Conservation (phyloP, 2,797 vertebrate species). For the Myotis findleyi region DNA sequence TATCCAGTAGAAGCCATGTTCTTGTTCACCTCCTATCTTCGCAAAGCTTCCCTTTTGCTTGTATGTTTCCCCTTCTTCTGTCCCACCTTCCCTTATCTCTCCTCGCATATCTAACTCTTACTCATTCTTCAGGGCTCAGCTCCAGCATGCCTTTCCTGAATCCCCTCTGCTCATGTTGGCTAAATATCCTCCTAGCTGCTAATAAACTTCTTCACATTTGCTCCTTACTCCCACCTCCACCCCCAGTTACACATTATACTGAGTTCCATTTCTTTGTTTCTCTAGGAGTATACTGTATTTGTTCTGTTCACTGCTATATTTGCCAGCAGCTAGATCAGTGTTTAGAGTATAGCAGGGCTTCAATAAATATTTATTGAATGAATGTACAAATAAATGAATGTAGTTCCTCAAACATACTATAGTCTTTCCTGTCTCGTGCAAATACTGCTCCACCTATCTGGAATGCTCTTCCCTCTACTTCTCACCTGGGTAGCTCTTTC, state of each 20-base stretch:
- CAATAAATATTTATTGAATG: conserved; percentile 27
- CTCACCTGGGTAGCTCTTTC: neutral
- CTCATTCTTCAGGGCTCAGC: neutral
- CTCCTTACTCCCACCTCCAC: neutral
- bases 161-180: neutral
- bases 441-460: neutral
- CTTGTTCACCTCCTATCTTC: neutral
- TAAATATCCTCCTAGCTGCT: neutral
- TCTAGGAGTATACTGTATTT: neutral
- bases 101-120: neutral
- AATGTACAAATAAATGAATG: neutral
- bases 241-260: neutral
- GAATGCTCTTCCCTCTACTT: neutral
- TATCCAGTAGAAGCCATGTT: neutral
- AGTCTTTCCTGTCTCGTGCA: neutral
- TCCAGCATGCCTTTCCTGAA: neutral
- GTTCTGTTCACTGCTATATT: neutral
- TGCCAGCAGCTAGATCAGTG: neutral
- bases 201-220: neutral
- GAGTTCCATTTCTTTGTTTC: neutral
- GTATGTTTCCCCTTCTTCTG: neutral
- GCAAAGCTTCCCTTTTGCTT: neutral
- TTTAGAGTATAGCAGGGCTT: neutral
- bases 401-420: neutral
- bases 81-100: neutral